Percentiles rank a stretch among this genome's conserved stretches.
Conservation (phyloP, 1,140 invertebrate genomes). For the Branchinecta lynchi region DNA sequence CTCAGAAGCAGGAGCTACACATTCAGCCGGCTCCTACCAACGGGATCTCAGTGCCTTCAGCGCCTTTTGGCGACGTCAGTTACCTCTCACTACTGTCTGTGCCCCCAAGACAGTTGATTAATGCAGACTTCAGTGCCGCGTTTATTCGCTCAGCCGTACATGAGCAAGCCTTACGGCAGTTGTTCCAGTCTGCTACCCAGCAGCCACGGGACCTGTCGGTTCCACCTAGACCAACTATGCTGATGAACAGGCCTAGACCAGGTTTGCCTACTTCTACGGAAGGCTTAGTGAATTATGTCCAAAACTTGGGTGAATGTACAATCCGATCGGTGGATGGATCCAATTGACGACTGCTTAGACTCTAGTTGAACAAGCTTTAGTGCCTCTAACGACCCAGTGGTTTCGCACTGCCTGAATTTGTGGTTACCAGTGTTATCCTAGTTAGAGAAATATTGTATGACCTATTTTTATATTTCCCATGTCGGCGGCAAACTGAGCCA, state of each 20-base stretch:
- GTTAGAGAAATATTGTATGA: too few relatives aligned
- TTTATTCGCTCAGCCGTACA: constrained; percentile 15
- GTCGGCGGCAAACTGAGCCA: too few relatives aligned
- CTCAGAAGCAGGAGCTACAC: neutral
- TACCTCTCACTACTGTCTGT: constrained; percentile 21
- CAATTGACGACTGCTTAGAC: neutral
- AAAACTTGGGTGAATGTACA: constrained; percentile 22
- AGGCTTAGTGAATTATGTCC: constrained; percentile 22
- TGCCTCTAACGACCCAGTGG: neutral
- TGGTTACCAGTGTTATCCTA: too few relatives aligned
- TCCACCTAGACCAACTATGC: constrained; percentile 1
- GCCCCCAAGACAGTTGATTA: constrained; percentile 16
- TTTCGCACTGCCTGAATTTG: neutral
- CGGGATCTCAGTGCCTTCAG: neutral
- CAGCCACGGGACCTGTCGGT: neutral
- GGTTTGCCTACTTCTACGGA: constrained; percentile 16
- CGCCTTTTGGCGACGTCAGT: constrained; percentile 20
- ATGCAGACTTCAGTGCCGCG: constrained; percentile 14
- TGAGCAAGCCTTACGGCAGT: constrained; percentile 15
- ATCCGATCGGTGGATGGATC: neutral
- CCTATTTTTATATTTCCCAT: too few relatives aligned
- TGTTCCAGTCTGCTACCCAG: neutral
- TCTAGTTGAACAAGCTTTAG: neutral
- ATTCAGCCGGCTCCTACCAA: neutral
- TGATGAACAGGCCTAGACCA: constrained; percentile 9